A percentile compares a stretch with the other conserved stretches of the same genome.
These are phyloP conservation scores for Thaleichthys pacificus DNA, from an alignment of 2,797 vertebrate species.

Conservation along the genomic window DNA sequence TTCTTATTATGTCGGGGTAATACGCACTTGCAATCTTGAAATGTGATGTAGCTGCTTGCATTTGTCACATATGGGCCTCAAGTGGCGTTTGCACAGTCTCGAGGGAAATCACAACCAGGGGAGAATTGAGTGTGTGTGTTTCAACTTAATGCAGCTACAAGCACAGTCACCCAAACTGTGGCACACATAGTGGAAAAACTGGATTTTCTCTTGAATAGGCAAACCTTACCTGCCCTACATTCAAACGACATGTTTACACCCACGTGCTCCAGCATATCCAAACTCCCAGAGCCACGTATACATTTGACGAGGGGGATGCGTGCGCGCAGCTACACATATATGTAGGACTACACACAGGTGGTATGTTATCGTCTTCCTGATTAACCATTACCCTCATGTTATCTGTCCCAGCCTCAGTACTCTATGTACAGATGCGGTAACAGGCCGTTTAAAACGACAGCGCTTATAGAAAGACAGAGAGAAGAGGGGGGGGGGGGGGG, in stretches of 20 bases:
- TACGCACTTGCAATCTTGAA: background rate
- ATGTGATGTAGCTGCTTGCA: background rate
- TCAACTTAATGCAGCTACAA: background rate
- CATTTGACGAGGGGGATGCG: background rate
- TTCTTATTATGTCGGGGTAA: background rate
- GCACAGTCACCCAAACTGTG: background rate
- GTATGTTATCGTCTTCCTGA: constrained; percentile 3
- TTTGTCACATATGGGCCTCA: background rate
- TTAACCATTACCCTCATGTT: constrained; percentile 6
- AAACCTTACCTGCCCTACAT: background rate
- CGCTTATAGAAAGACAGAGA: background rate
- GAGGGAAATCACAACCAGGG: background rate
- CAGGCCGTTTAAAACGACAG: background rate
- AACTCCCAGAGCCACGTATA: background rate
- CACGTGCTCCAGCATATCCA: background rate
- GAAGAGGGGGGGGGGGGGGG: background rate
- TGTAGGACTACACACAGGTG: background rate
- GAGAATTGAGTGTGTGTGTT: constrained; percentile 4
- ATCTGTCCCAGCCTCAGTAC: background rate
- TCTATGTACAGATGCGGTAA: background rate
- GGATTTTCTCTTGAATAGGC: background rate
- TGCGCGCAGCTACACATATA: background rate
- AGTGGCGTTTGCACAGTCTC: background rate
- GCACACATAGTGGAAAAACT: background rate
- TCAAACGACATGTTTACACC: background rate